Evolutionary conservation across 2,113 vertebrate genomes (phyloP).

Genomic region (Salvator merianae): DNA sequence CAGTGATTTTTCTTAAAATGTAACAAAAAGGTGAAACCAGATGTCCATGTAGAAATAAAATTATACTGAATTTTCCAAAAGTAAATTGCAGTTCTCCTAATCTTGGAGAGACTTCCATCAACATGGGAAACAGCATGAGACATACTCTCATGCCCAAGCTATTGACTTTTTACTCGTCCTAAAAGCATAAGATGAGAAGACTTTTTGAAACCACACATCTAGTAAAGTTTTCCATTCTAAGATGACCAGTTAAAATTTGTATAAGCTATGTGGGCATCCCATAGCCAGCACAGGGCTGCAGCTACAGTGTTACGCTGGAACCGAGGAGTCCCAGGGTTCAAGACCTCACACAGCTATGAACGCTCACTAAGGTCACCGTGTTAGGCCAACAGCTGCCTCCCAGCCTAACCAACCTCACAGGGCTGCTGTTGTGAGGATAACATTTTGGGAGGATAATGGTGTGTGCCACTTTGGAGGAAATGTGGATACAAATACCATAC

Average conservation of each 20-base stretch:
- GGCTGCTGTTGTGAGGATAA: too few species aligned
- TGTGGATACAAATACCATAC: too few species aligned
- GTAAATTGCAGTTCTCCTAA: slow-evolving; percentile 71
- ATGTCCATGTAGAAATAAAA: slow-evolving; percentile 80
- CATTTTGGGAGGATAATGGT: too few species aligned
- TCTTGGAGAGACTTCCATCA: slow-evolving; percentile 69
- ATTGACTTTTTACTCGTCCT: slow-evolving; percentile 50
- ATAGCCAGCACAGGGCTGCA: too few species aligned
- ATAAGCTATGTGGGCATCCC: slow-evolving; percentile 61
- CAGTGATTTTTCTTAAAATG: slow-evolving; percentile 82
- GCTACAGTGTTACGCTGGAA: too few species aligned
- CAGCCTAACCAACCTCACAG: too few species aligned
- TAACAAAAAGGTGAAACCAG: slow-evolving; percentile 80
- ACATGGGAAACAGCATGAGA: slow-evolving; percentile 56
- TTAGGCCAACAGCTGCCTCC: too few species aligned
- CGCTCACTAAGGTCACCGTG: too few species aligned
- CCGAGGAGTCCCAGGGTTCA: too few species aligned
- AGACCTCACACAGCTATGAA: too few species aligned
- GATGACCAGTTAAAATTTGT: slow-evolving; percentile 71
- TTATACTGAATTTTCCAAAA: slow-evolving; percentile 71
- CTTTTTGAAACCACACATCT: slow-evolving; percentile 49
- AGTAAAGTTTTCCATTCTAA: slow-evolving; percentile 62
- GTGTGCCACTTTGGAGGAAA: too few species aligned
- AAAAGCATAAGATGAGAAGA: slow-evolving; percentile 68
- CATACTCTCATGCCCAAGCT: slow-evolving; percentile 56